Conservation (phyloP, 2,888 invertebrate species). For the Augiades crinisus region DNA sequence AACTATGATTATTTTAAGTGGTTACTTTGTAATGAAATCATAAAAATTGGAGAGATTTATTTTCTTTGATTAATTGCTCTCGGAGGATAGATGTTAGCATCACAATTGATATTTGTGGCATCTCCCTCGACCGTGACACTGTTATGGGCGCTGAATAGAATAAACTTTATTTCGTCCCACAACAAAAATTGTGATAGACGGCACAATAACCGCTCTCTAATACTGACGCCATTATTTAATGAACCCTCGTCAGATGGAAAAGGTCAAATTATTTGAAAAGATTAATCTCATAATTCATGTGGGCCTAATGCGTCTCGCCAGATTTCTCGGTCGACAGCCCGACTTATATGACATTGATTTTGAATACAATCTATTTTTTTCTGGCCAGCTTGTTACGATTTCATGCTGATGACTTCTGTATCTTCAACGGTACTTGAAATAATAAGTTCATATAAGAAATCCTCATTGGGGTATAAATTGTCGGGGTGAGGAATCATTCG, state of each 20-base stretch:
- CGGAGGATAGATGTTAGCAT: not conserved
- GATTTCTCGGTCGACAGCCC: conserved; percentile 66
- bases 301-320: conserved; percentile 65
- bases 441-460: not conserved
- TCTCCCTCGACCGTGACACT: conserved; percentile 26
- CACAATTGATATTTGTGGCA: not conserved
- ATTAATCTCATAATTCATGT: conserved; percentile 80
- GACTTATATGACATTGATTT: conserved; percentile 64
- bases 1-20: too few relatives aligned
- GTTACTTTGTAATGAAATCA: not conserved
- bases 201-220: conserved; percentile 76
- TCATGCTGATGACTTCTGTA: conserved; percentile 5
- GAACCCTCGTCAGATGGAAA: conserved; percentile 80
- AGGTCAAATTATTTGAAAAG: conserved; percentile 81
- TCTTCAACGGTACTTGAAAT: too few relatives aligned
- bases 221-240: conserved; percentile 78
- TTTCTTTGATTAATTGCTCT: not conserved
- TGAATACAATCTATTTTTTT: conserved; percentile 49
- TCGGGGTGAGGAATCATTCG: conserved; percentile 46
- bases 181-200: conserved; percentile 74
- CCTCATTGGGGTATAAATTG: conserved; percentile 17
- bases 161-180: conserved; percentile 56
- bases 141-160: conserved; percentile 40
- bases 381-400: conserved; percentile 31
- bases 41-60: too few relatives aligned